A percentile compares a stretch with the other conserved stretches of the same genome.
Evolutionary conservation across 1,140 invertebrate species (phyloP).

Genomic region (Pachyrhynchus sulphureomaculatus): DNA sequence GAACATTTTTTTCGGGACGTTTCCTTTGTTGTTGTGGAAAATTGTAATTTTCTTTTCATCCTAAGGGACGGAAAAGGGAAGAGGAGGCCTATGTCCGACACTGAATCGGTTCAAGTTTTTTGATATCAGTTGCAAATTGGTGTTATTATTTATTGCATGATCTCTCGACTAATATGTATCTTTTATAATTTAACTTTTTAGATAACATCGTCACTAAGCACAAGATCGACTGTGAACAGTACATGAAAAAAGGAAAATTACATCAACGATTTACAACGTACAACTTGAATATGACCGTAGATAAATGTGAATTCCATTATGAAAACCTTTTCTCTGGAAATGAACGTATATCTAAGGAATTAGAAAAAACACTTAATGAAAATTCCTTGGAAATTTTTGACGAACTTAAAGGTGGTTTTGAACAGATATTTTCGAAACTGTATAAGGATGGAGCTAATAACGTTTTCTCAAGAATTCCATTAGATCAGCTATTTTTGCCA

Average conservation of each 20-base stretch:
- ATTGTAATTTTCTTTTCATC: no score
- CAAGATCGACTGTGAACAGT: slow-evolving; percentile 38
- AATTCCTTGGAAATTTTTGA: slow-evolving; percentile 36
- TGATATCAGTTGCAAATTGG: neutral
- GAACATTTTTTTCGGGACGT: no score
- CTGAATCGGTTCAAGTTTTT: neutral
- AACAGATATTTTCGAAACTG: slow-evolving; percentile 49
- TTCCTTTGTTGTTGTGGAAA: no score
- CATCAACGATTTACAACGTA: slow-evolving; percentile 19
- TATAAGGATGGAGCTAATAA: slow-evolving; percentile 50
- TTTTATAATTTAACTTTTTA: slow-evolving; percentile 20
- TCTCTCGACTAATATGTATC: no score
- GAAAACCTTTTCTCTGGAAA: slow-evolving; percentile 38
- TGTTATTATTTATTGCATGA: no score
- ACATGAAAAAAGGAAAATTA: slow-evolving; percentile 33
- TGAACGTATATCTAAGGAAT: slow-evolving; percentile 29
- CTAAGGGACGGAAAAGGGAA: no score
- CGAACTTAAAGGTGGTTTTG: slow-evolving; percentile 32
- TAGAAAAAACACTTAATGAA: slow-evolving; percentile 36
- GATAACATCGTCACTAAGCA: slow-evolving; percentile 20
- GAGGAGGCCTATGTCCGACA: no score
- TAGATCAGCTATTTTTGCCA: slow-evolving; percentile 51
- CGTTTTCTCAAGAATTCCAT: slow-evolving; percentile 52
- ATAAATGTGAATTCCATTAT: slow-evolving; percentile 30
- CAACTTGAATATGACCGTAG: slow-evolving; percentile 23